Evolutionary conservation across 2,888 invertebrate genomes (phyloP).

Genomic region (Caenorhabditis sp.): DNA sequence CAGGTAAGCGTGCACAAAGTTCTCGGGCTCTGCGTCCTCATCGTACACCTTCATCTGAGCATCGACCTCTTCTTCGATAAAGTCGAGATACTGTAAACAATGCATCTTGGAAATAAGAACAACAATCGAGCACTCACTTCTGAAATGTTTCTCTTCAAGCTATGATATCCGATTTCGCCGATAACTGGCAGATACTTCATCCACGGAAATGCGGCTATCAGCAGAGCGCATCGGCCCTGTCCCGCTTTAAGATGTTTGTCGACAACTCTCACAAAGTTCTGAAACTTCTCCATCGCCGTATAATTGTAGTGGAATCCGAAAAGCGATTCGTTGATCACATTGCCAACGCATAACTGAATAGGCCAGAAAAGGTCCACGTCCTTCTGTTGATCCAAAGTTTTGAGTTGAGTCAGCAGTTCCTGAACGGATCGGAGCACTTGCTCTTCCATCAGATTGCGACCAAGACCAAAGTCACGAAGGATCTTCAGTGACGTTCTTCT

Average conservation of each 20-base stretch:
- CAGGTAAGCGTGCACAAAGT: constrained; percentile 62
- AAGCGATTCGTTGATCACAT: constrained; percentile 66
- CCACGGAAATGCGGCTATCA: constrained; percentile 40
- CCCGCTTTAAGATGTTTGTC: too few relatives aligned
- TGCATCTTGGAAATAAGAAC: too few relatives aligned
- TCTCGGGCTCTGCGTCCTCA: constrained; percentile 45
- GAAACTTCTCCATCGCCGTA: constrained; percentile 53
- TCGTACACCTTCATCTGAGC: constrained; percentile 40
- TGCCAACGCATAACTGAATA: constrained; percentile 65
- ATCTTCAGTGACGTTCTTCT: constrained; percentile 63
- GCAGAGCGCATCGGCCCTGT: too few relatives aligned
- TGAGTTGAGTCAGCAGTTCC: constrained; percentile 44
- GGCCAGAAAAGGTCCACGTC: constrained; percentile 60
- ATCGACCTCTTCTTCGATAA: constrained; percentile 42
- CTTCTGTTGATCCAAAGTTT: constrained; percentile 4
- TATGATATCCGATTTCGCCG: constrained; percentile 41
- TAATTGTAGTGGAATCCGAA: constrained; percentile 63
- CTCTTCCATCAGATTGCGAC: constrained; percentile 64
- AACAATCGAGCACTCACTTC: neutral
- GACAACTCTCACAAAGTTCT: constrained; percentile 48
- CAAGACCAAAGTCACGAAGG: constrained; percentile 65
- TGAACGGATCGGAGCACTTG: constrained; percentile 50
- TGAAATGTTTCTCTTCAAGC: constrained; percentile 26
- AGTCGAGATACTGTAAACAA: constrained; percentile 27
- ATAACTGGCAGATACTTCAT: constrained; percentile 52